Percentiles rank a stretch among this genome's conserved stretches.
Conservation (phyloP, 2,113 vertebrate genomes). For the Thunnus thynnus region DNA sequence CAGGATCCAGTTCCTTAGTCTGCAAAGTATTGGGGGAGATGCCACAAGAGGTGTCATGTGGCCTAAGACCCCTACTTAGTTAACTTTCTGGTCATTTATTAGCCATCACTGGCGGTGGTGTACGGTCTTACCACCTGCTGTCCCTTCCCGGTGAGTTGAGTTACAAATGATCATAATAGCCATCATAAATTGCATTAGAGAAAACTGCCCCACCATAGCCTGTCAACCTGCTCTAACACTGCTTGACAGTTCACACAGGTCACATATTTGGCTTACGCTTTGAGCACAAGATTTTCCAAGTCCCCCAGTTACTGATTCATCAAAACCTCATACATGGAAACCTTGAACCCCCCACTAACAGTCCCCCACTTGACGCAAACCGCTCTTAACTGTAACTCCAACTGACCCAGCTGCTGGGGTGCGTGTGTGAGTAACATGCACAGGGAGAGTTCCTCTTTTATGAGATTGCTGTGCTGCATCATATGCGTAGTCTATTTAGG, state of each 20-base stretch:
- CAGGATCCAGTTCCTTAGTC: slow-evolving; percentile 49
- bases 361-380: slow-evolving; percentile 58
- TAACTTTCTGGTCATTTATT: slow-evolving; percentile 59
- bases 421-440: slow-evolving; percentile 43
- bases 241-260: slow-evolving; percentile 33
- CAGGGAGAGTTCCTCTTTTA: slow-evolving; percentile 69
- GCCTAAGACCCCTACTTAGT: slow-evolving; percentile 49
- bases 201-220: slow-evolving; percentile 10
- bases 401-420: slow-evolving; percentile 70
- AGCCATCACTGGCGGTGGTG: slow-evolving; percentile 31
- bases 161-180: slow-evolving; percentile 37
- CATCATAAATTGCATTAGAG: slow-evolving; percentile 52
- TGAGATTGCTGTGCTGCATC: slow-evolving; percentile 70
- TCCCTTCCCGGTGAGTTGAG: slow-evolving; percentile 42
- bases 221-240: slow-evolving; percentile 1
- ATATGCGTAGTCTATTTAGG: slow-evolving; percentile 79
- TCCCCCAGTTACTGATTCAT: slow-evolving; percentile 72
- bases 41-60: slow-evolving; percentile 62
- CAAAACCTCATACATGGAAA: slow-evolving; percentile 66
- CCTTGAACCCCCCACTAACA: slow-evolving; percentile 44
- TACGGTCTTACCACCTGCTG: slow-evolving; percentile 49
- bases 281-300: slow-evolving; percentile 60
- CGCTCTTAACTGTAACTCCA: slow-evolving; percentile 73
- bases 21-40: slow-evolving; percentile 51
- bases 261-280: slow-evolving; percentile 60